Conservation (phyloP, 2,888 invertebrate species). For the Papilio gigon region DNA sequence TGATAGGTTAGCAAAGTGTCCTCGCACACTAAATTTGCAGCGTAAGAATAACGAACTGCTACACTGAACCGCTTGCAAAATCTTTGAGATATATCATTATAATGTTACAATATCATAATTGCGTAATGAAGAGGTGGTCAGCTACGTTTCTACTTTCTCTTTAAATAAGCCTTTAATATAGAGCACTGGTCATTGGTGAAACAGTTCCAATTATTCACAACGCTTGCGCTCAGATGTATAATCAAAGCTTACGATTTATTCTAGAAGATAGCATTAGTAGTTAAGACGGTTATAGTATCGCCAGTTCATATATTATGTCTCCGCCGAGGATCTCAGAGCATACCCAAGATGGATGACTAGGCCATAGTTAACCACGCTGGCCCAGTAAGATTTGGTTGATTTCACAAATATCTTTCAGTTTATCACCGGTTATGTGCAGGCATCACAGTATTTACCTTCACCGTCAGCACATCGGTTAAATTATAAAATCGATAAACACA, state of each 20-base stretch:
- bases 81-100: constrained; percentile 16
- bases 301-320: no score
- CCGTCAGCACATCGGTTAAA: no score
- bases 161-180: constrained; percentile 10
- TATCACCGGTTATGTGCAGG: no score
- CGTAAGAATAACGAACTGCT: background rate
- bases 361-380: no score
- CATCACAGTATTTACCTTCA: no score
- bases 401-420: no score
- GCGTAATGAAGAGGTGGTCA: constrained; percentile 22
- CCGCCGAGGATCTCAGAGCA: no score
- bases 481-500: no score
- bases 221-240: background rate
- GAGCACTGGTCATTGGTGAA: background rate
- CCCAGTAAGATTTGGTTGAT: no score
- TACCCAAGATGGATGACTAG: no score
- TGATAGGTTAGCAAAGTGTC: background rate
- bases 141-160: constrained; percentile 16
- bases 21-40: background rate
- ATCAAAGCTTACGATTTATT: background rate
- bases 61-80: constrained; percentile 15
- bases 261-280: no score
- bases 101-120: constrained; percentile 17
- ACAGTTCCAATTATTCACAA: constrained; percentile 11
- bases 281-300: no score